Conservation (phyloP, 1,140 invertebrate species). For the Trichonephila clavata region DNA sequence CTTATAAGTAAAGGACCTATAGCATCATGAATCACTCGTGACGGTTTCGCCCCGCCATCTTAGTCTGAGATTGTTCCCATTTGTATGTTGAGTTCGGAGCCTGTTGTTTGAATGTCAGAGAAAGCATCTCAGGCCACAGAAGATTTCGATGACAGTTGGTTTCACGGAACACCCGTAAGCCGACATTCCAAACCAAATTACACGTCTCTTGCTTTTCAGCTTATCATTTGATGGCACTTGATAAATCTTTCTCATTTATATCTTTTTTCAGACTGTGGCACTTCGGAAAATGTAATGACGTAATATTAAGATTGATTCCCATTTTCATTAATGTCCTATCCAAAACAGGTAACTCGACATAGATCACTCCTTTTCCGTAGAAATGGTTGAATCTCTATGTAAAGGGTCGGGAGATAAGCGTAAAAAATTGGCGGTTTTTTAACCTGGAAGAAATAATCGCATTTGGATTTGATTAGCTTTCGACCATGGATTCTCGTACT, state of each 20-base stretch:
- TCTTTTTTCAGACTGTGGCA: conserved; percentile 48
- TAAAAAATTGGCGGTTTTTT: background rate
- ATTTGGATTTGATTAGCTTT: background rate
- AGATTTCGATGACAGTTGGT: conserved; percentile 73
- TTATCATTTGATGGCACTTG: conserved; percentile 69
- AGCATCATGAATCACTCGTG: conserved; percentile 69
- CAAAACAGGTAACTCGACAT: conserved; percentile 38
- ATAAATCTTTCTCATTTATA: conserved; percentile 74
- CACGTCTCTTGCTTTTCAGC: conserved; percentile 62
- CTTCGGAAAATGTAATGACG: conserved; percentile 61
- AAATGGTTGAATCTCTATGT: background rate
- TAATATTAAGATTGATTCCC: conserved; percentile 65
- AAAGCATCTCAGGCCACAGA: conserved; percentile 58
- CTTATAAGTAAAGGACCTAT: conserved; percentile 62
- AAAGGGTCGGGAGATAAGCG: background rate
- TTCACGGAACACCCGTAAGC: conserved; percentile 72
- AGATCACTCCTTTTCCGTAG: background rate
- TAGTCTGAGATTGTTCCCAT: conserved; percentile 65
- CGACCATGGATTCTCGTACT: no score
- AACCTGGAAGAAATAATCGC: background rate
- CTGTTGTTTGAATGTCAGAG: conserved; percentile 69
- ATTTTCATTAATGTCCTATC: conserved; percentile 40
- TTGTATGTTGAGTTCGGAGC: conserved; percentile 39
- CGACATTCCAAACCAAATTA: conserved; percentile 76
- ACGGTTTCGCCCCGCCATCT: conserved; percentile 71